phyloP scores from a whole-genome alignment of 2,888 invertebrate genomes.

The Parochlus steinenii region DNA sequence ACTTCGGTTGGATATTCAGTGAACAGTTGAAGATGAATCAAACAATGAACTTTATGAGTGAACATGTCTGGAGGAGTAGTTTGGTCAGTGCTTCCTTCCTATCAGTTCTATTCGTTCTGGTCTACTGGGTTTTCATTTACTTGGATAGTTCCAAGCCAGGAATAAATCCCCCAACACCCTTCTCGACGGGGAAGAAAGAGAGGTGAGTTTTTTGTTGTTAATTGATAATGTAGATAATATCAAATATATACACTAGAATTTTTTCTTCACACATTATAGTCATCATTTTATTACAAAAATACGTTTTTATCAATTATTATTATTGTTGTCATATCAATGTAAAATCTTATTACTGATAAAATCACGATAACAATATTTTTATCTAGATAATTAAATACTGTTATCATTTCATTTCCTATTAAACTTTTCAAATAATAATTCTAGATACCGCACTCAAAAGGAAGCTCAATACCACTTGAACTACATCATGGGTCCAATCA shows the following conservation, averaged over 20 bases:
- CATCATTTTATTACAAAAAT: no score
- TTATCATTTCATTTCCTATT: no score
- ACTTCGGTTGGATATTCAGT: no score
- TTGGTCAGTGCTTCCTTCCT: conserved; percentile 6
- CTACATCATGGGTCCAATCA: conserved; percentile 7
- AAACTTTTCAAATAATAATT: no score
- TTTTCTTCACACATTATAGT: no score
- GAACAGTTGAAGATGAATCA: conserved; percentile 4
- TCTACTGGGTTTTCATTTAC: conserved; percentile 37
- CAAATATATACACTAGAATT: no score
- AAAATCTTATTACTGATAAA: no score
- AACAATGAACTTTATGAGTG: neutral
- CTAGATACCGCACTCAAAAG: no score
- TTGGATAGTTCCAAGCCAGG: conserved; percentile 43
- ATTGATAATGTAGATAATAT: no score
- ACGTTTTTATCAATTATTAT: neutral
- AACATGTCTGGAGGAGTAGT: conserved; percentile 1
- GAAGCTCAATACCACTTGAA: conserved; percentile 6
- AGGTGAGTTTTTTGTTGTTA: conserved; percentile 21
- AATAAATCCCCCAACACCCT: conserved; percentile 38
- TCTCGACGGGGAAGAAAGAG: conserved; percentile 33
- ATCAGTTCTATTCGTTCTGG: conserved; percentile 5
- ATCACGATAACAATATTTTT: no score
- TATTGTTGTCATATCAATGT: conserved; percentile 1
- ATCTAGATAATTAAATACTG: no score